Percentiles rank a stretch among this genome's conserved stretches.
These are phyloP conservation scores for Hylaeus volcanicus DNA, from an alignment of 1,140 invertebrate species.

Conservation along the genomic window DNA sequence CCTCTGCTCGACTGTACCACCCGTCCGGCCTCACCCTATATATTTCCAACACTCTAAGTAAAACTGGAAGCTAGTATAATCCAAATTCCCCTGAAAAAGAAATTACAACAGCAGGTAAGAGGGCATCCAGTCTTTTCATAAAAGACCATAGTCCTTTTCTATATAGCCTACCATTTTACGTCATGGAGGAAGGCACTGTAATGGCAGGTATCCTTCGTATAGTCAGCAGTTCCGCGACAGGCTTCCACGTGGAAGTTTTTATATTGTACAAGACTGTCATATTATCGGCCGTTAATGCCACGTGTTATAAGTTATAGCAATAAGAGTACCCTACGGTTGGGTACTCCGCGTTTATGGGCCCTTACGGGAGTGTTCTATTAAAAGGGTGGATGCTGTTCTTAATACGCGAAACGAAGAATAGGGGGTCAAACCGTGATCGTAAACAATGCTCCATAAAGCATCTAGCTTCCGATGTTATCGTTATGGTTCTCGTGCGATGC, in stretches of 20 bases:
- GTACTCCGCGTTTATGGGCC: constrained; percentile 55
- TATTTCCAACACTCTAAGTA: not conserved
- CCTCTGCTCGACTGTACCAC: too few relatives aligned
- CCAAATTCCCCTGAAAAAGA: not conserved
- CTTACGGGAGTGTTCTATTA: constrained; percentile 63
- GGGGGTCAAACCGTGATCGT: not conserved
- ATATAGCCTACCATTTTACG: constrained; percentile 31
- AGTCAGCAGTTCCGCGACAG: constrained; percentile 56
- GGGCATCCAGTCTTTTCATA: constrained; percentile 16
- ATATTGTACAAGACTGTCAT: constrained; percentile 65
- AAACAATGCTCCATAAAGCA: constrained; percentile 16
- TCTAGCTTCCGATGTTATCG: not conserved
- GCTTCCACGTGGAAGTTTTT: constrained; percentile 55
- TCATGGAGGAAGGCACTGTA: constrained; percentile 15
- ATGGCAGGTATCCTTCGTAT: constrained; percentile 4
- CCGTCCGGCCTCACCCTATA: too few relatives aligned
- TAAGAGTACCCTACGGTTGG: constrained; percentile 48
- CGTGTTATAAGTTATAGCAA: constrained; percentile 62
- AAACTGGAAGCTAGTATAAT: not conserved
- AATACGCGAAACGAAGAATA: constrained; percentile 47
- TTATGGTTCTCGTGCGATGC: not conserved
- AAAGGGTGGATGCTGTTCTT: constrained; percentile 54
- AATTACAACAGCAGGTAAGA: constrained; percentile 31
- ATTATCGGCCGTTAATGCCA: constrained; percentile 66
- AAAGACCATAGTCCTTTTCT: constrained; percentile 21